Percentiles rank a stretch among this genome's conserved stretches.
Conservation (phyloP, 2,113 vertebrate species). For the Gulo gulo region DNA sequence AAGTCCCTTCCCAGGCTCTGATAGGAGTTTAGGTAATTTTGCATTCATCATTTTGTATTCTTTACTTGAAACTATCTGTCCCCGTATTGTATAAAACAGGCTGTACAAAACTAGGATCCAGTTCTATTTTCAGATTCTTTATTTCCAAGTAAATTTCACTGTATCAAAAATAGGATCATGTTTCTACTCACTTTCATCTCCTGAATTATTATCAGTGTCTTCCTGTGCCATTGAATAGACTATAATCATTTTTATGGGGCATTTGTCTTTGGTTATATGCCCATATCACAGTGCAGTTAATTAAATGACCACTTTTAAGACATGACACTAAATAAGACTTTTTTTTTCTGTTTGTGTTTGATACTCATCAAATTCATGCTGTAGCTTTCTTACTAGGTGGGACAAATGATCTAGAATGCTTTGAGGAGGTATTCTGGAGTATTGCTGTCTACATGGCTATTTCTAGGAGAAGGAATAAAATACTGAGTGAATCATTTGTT, state of each 20-base stretch:
- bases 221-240: neutral
- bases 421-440: neutral
- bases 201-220: neutral
- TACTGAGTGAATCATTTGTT: neutral
- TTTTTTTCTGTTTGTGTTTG: neutral
- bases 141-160: constrained; percentile 32
- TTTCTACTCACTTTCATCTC: neutral
- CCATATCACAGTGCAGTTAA: neutral
- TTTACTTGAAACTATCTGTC: neutral
- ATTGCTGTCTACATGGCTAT: neutral
- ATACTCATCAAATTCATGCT: neutral
- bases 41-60: neutral
- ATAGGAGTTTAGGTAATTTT: neutral
- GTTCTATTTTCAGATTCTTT: neutral
- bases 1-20: neutral
- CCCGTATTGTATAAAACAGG: neutral
- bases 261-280: neutral
- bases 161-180: neutral
- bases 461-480: neutral
- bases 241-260: constrained; percentile 3
- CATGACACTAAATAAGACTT: neutral
- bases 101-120: neutral
- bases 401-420: neutral
- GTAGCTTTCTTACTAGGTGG: neutral
- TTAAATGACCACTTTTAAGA: constrained; percentile 25